Conservation (phyloP, 2,888 invertebrate genomes). For the Embidobia sp. region DNA sequence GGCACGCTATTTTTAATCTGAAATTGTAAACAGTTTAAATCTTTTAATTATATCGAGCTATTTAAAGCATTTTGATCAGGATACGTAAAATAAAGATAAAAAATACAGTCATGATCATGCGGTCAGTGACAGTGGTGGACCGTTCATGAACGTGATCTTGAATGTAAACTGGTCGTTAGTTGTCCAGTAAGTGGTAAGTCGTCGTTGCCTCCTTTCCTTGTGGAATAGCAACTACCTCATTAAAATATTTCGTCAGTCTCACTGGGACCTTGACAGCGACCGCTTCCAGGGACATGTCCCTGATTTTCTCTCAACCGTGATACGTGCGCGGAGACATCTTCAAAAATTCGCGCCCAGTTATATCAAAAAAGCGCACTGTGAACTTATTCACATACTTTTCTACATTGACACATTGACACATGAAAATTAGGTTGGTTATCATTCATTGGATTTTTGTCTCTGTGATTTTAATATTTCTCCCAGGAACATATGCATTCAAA, state of each 20-base stretch:
- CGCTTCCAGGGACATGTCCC: conserved; percentile 72
- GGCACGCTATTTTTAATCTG: too few species aligned
- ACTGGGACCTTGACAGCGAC: conserved; percentile 72
- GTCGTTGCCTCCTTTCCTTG: conserved; percentile 74
- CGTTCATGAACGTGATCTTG: conserved; percentile 78
- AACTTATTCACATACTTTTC: background rate
- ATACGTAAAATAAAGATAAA: background rate
- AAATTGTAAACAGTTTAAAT: too few species aligned
- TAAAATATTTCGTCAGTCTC: conserved; percentile 73
- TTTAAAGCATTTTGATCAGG: too few species aligned
- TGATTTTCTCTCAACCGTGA: conserved; percentile 68
- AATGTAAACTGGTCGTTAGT: conserved; percentile 77
- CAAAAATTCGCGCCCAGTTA: conserved; percentile 19
- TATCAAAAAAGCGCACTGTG: conserved; percentile 1
- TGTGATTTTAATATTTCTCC: conserved; percentile 25
- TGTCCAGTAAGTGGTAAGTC: conserved; percentile 71
- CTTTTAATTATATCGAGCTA: too few species aligned
- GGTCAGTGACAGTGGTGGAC: conserved; percentile 76
- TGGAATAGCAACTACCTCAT: conserved; percentile 75
- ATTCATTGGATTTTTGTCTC: conserved; percentile 41
- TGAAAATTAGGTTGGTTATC: conserved; percentile 47
- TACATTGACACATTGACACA: too few species aligned
- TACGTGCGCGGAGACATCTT: conserved; percentile 61
- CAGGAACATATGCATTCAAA: conserved; percentile 33
- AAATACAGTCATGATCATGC: conserved; percentile 67